Conservation (phyloP, 2,888 invertebrate genomes). For the Automeris io region DNA sequence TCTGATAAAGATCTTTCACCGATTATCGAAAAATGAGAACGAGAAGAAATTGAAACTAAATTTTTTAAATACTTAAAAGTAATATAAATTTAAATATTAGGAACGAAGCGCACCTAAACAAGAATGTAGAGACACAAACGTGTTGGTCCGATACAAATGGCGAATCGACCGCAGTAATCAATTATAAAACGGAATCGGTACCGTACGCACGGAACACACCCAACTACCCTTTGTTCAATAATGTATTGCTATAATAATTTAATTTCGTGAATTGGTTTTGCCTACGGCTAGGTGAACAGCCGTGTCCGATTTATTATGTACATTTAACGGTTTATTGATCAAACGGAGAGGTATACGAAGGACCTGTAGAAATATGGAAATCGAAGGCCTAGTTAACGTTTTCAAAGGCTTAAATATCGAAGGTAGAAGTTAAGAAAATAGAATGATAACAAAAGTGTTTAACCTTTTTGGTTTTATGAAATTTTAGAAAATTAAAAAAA, state of each 20-base stretch:
- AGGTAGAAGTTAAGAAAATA: neutral
- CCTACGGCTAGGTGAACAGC: neutral
- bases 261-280: constrained; percentile 25
- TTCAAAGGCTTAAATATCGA: too few species aligned
- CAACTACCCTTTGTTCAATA: constrained; percentile 36
- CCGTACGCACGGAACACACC: constrained; percentile 33
- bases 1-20: too few species aligned
- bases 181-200: constrained; percentile 66
- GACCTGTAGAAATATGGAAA: neutral
- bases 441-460: too few species aligned
- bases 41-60: neutral
- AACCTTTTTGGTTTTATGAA: too few species aligned
- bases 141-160: constrained; percentile 70
- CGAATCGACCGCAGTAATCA: constrained; percentile 64
- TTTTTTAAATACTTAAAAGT: neutral
- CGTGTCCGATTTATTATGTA: constrained; percentile 2
- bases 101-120: constrained; percentile 7
- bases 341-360: neutral
- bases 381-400: too few species aligned
- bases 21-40: too few species aligned
- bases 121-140: constrained; percentile 51
- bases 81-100: constrained; percentile 2
- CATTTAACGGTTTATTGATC: constrained; percentile 9
- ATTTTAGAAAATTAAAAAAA: too few species aligned
- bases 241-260: constrained; percentile 47